phyloP scores from a whole-genome alignment of 2,113 vertebrate genomes.

The Amphiprion percula region DNA sequence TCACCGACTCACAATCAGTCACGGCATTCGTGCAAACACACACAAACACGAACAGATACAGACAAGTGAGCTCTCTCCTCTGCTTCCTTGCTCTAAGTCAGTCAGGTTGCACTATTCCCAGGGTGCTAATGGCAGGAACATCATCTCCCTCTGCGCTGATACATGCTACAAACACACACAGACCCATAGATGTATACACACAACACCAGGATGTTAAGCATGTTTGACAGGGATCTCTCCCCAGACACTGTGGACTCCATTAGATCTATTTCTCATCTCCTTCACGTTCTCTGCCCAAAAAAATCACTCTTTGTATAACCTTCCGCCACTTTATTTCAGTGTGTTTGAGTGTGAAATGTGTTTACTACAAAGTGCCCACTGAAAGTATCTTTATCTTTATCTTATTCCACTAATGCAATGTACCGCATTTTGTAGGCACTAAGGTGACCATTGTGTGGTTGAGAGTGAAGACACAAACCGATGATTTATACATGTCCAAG shows the following conservation, averaged over 20 bases:
- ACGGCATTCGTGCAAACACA: background rate
- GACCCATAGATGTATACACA: background rate
- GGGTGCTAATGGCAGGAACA: slow-evolving; percentile 2
- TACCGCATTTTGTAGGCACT: background rate
- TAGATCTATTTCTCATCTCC: slow-evolving; percentile 12
- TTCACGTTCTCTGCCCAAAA: background rate
- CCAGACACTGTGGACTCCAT: slow-evolving; percentile 38
- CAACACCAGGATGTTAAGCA: slow-evolving; percentile 2
- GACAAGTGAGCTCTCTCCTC: background rate
- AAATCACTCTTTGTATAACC: background rate
- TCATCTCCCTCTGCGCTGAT: slow-evolving; percentile 19
- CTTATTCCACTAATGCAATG: background rate
- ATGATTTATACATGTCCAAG: slow-evolving; percentile 4
- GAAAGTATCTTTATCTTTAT: too few relatives aligned
- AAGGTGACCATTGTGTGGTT: background rate
- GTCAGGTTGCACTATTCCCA: slow-evolving; percentile 9
- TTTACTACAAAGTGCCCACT: background rate
- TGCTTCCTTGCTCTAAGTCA: background rate
- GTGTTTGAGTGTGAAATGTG: background rate
- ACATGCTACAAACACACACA: background rate
- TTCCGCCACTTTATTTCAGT: too few relatives aligned
- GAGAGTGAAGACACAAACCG: background rate
- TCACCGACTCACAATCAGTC: background rate
- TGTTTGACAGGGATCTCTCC: slow-evolving; percentile 22
- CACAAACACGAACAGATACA: background rate